Base-by-base conservation (phyloP, 2,113 vertebrate species). In the Apeltes quadracus region DNA sequence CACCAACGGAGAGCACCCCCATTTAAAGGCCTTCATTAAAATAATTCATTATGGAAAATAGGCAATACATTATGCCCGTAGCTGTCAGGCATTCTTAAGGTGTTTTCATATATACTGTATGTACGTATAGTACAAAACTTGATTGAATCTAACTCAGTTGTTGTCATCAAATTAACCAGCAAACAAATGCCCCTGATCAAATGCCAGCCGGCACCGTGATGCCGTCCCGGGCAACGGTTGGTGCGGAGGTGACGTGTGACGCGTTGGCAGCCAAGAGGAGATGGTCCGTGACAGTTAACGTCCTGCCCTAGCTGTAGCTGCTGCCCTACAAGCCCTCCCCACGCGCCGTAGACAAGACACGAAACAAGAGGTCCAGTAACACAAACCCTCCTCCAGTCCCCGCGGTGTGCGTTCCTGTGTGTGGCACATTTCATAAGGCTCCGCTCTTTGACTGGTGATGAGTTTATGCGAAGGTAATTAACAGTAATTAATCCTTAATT, bases 401-500 rank as follows among this genome's bases (percentile, higher is more conserved):
- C 16, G 48, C 48, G 88, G 90, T 87, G 92, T 87, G 88, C 93
- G 95, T 95, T 95, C 82, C 75, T 93, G 92, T 89, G 88, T 76
- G 92, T 96, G 96, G 96, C 97, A 98, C 96, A 93, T 96, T 97
- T 99, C 97, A 98, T 96, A 97, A 97, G 96, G 96, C 96, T 94
- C 91, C 92, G 95, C 96, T 98, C 97, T 98, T 96, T 98, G 97
- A 98, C 97, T 99, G 97, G 96, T 96, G 93, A 98, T 96, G 97
- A 98, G 97, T 98, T 98, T 98, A 98, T 98, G 97, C 95, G 95
- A 96, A 96, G 96, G 96, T 98, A 98, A 99, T 98, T 99, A 98
- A 98, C 96, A 96, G 97, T 97, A 99, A 99, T 99, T 99, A 99
- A 99, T 98, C 96, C 97, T 98, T 98, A 99, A 99, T 99, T 98